Percentiles rank a stretch among this genome's conserved stretches.
phyloP scores from a whole-genome alignment of 2,888 invertebrate species.

The Sinhomidia bicolor region DNA sequence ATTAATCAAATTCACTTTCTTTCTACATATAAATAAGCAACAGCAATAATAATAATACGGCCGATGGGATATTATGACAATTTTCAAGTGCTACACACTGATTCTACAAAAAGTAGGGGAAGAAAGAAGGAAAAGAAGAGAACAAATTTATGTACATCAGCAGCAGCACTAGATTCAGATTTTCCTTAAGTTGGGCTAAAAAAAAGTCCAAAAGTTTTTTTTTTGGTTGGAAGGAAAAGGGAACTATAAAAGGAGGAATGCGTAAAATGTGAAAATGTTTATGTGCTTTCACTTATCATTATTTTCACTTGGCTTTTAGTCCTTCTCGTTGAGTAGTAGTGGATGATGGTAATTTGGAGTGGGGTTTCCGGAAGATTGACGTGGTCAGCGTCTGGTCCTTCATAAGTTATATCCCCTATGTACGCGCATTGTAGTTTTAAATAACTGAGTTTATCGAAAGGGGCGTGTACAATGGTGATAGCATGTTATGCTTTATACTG shows the following conservation, averaged over 20 bases:
- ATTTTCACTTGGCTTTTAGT: conserved; percentile 51
- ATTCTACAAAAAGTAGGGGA: too few species aligned
- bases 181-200: not conserved
- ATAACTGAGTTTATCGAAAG: too few species aligned
- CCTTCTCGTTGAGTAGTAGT: not conserved
- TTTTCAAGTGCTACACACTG: conserved; percentile 21
- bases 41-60: too few species aligned
- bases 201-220: conserved; percentile 13
- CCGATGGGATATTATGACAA: too few species aligned
- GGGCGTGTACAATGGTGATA: conserved; percentile 1
- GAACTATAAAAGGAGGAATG: conserved; percentile 59
- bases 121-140: not conserved
- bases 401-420: too few species aligned
- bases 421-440: too few species aligned
- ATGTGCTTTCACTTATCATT: conserved; percentile 64
- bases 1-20: conserved; percentile 7
- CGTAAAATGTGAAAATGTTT: conserved; percentile 59
- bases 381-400: too few species aligned
- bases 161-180: not conserved
- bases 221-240: not conserved
- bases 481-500: conserved; percentile 11
- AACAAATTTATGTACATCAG: not conserved
- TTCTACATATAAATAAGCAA: too few species aligned
- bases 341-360: conserved; percentile 3
- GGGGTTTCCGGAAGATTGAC: too few species aligned